Evolutionary conservation across 2,888 invertebrate genomes (phyloP), one percentile per base, ranked within the genome.

Genomic region (Eupsilia transversa): DNA sequence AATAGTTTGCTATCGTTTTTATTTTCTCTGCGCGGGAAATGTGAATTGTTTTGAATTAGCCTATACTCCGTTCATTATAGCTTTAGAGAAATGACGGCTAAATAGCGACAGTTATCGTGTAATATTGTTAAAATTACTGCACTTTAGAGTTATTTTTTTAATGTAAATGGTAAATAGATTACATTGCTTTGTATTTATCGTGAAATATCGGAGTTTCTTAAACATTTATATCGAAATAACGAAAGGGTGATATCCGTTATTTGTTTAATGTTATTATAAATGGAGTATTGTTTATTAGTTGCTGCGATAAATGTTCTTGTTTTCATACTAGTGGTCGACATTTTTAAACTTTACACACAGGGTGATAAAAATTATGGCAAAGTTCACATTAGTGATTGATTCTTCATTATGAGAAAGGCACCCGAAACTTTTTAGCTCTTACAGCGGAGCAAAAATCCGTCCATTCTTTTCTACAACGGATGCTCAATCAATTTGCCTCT

Each of bases 1-100:
- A 56, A 54, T 46, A 60, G 3, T 12, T 38, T 56, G 33, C 43
- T 43, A 38, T 43, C 30, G 17, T 67, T 67, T 81, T 38, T 80
- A 57, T 79, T 38, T 49, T 56, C 17, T 30, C 0, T 52, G 14
- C 41, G 23, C 23, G 3, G 12, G 3, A 7, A 46, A 12, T 43
- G 10, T 23, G 10, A 52, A 75, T 27, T 63, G 46, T 59, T 46
- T 46, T 74, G 3, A 72, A 74, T 74, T 23, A 30, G 46, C 35
- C 23, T 72, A 23, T n/a, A n/a, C n/a, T n/a, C n/a, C n/a, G n/a
- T n/a, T n/a, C n/a, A n/a, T n/a, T n/a, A n/a, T n/a, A n/a, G n/a
- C n/a, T n/a, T n/a, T n/a, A n/a, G n/a, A n/a, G n/a, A n/a, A n/a
- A n/a, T n/a, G n/a, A n/a, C n/a, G n/a, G n/a, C n/a, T n/a, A n/a